Base-by-base conservation (phyloP, 2,888 invertebrate genomes). In the Strigamia transsilvanica region DNA sequence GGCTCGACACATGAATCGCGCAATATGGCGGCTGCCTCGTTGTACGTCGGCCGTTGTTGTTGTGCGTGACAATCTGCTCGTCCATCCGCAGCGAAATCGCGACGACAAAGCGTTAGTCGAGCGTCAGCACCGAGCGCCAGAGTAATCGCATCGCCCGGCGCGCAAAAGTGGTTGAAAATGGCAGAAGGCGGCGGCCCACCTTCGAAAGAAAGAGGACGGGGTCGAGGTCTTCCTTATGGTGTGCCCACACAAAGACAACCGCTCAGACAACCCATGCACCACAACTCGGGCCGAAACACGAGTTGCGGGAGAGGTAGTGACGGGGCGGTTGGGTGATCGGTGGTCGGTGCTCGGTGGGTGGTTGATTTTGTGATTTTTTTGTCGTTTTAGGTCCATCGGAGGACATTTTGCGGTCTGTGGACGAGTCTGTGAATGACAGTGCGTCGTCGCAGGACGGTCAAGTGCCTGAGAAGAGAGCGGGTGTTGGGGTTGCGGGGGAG, bases 201-300 rank as follows among this genome's bases (percentile, higher is more conserved):
- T 21, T 38, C 32, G 23, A 78, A 38, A 32, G 34, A 78, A 23
- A 61, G 61, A 23, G 78, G 78, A n/a, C 9, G 38, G 27, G 78
- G 78, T 78, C n/a, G 78, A 27, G 78, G 78, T 27, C 38, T 78
- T 34, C 78, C 78, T 32, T 78, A 78, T 78, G 78, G 78, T 38
- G n/a, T 23, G 4, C 78, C 78, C n/a, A 78, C 78, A 32, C 34
- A 78, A 78, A 32, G 78, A 78, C 78, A 32, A 78, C 78, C 78
- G 27, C 78, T 78, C n/a, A 32, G 78, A 34, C 78, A 78, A 78
- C 78, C 78, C 61, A 61, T 61, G 61, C 61, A 15, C 7, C 6
- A 61, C 61, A 61, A 61, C 61, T 61, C 61, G 18, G 18, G 61
- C 61, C 61, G 23, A 18, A 61, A 61, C 18, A 21, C 23, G 6